Conservation (phyloP, 1,140 invertebrate species). For the Drosophila pachea region DNA sequence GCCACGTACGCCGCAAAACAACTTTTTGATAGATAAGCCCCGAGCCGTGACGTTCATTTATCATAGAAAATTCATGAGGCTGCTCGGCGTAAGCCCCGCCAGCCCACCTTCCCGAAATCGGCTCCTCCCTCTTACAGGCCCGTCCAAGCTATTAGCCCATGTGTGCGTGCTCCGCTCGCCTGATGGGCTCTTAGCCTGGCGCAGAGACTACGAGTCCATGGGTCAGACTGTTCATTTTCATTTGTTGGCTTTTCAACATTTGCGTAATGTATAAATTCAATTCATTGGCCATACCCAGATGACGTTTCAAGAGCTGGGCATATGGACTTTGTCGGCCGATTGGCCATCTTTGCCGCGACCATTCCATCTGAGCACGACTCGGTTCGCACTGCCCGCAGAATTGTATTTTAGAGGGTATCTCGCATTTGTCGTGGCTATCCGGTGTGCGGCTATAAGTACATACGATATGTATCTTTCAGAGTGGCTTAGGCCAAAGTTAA, state of each 20-base stretch:
- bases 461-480: conserved; percentile 43
- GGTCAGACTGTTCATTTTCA: conserved; percentile 35
- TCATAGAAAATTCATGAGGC: conserved; percentile 74
- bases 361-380: too few species aligned
- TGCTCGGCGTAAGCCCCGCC: conserved; percentile 44
- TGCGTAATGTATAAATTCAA: conserved; percentile 71
- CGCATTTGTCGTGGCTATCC: neutral
- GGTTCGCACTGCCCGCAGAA: neutral
- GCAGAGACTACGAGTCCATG: neutral
- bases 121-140: too few species aligned
- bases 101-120: conserved; percentile 37
- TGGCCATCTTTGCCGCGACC: too few species aligned
- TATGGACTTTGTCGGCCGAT: too few species aligned
- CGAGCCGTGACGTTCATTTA: conserved; percentile 71
- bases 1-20: conserved; percentile 56
- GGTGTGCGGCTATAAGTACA: conserved; percentile 12
- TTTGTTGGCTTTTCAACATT: conserved; percentile 46
- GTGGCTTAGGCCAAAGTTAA: conserved; percentile 75
- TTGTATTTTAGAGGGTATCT: conserved; percentile 18
- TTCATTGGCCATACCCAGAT: conserved; percentile 1
- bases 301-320: neutral
- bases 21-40: conserved; percentile 64
- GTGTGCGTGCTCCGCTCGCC: conserved; percentile 42
- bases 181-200: conserved; percentile 26
- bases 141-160: conserved; percentile 24